Evolutionary conservation across 1,140 invertebrate species (phyloP).

Genomic region (Bradynema listronoti): DNA sequence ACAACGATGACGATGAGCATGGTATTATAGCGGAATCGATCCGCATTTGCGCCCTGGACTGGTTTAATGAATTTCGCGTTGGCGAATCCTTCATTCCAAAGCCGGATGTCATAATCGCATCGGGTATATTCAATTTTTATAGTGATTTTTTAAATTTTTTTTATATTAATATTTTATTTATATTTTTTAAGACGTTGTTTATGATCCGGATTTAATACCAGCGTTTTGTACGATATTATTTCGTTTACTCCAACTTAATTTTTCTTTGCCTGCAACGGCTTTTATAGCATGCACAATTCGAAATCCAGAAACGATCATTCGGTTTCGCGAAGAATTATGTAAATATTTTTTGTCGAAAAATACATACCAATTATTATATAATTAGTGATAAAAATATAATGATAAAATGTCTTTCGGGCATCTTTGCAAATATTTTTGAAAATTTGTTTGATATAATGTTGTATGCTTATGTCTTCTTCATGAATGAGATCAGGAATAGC

Average conservation of each 20-base stretch:
- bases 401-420: too few species aligned
- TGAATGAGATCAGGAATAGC: too few species aligned
- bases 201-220: slow-evolving; percentile 18
- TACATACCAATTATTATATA: too few species aligned
- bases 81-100: too few species aligned
- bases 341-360: too few species aligned
- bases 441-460: too few species aligned
- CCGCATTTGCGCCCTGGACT: slow-evolving; percentile 12
- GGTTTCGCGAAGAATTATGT: too few species aligned
- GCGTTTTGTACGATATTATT: slow-evolving; percentile 5
- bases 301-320: too few species aligned
- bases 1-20: neutral
- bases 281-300: slow-evolving; percentile 16
- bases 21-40: slow-evolving; percentile 3
- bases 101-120: slow-evolving; percentile 16
- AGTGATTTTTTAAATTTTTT: slow-evolving; percentile 7
- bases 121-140: slow-evolving; percentile 17
- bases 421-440: too few species aligned
- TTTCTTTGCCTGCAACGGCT: neutral
- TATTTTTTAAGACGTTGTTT: slow-evolving; percentile 27
- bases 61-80: neutral
- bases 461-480: too few species aligned
- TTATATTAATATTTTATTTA: slow-evolving; percentile 14
- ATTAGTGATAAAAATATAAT: too few species aligned
- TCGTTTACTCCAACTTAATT: neutral